phyloP scores from a whole-genome alignment of 2,113 vertebrate genomes.

The Phalacrocorax pelagicus region DNA sequence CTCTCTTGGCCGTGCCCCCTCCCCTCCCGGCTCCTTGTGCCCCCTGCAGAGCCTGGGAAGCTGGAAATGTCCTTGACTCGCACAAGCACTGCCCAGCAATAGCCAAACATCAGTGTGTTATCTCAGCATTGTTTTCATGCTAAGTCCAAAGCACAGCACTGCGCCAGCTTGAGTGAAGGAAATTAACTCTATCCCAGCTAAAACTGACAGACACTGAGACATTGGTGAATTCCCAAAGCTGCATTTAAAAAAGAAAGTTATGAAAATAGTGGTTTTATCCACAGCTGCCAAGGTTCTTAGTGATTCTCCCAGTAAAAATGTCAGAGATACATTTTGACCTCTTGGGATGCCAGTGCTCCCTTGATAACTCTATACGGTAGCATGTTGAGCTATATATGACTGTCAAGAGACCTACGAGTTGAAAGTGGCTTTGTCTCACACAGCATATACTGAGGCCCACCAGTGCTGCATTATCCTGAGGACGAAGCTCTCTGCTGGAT shows the following conservation, averaged over 20 bases:
- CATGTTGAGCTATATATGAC: background rate
- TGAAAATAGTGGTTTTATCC: background rate
- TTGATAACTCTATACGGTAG: background rate
- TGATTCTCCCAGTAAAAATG: background rate
- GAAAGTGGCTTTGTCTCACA: background rate
- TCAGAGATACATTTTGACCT: background rate
- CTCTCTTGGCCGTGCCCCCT: too few species aligned
- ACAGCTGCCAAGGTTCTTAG: background rate
- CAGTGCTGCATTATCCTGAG: background rate
- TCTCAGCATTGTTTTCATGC: too few species aligned
- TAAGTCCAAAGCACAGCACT: too few species aligned
- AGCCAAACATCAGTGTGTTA: too few species aligned
- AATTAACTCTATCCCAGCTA: too few species aligned
- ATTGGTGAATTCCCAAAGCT: background rate
- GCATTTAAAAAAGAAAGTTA: background rate
- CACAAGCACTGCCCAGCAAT: too few species aligned
- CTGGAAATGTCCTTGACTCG: too few species aligned
- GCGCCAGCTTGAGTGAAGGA: too few species aligned
- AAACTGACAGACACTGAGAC: background rate
- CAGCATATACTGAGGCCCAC: background rate
- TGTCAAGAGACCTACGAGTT: background rate
- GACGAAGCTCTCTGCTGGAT: background rate
- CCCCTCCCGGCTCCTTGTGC: too few species aligned
- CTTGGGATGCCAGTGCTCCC: background rate
- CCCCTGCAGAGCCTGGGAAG: too few species aligned